Percentiles rank a stretch among this genome's conserved stretches.
These are phyloP conservation scores for Anorthoa munda DNA, from an alignment of 2,888 invertebrate species.

Conservation along the genomic window DNA sequence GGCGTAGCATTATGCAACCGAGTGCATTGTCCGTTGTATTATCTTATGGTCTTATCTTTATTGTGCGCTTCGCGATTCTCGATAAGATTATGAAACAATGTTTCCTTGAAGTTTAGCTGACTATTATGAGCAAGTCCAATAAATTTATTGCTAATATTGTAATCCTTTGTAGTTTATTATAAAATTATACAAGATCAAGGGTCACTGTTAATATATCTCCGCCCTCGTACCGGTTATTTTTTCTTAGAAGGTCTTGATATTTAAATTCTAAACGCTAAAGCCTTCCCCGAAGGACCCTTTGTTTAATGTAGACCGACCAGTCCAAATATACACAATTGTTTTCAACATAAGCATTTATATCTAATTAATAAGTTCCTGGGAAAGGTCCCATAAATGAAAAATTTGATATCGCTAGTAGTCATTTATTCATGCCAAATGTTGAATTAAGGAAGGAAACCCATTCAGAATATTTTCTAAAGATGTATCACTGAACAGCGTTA, in stretches of 20 bases:
- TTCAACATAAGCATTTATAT: background rate
- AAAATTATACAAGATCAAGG: slow-evolving; percentile 4
- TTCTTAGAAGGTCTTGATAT: slow-evolving; percentile 26
- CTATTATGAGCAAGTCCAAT: slow-evolving; percentile 40
- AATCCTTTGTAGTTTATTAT: slow-evolving; percentile 7
- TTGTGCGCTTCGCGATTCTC: slow-evolving; percentile 64
- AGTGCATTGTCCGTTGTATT: slow-evolving; percentile 73
- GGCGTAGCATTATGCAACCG: slow-evolving; percentile 71
- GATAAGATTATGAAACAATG: slow-evolving; percentile 72
- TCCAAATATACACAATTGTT: background rate
- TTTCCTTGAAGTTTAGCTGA: slow-evolving; percentile 60
- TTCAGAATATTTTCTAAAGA: background rate
- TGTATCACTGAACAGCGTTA: background rate
- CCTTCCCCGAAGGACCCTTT: slow-evolving; percentile 33
- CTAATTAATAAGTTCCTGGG: background rate
- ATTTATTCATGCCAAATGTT: background rate
- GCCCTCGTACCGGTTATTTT: background rate
- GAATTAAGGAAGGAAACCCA: background rate
- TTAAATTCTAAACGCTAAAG: background rate
- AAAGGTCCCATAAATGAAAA: slow-evolving; percentile 6
- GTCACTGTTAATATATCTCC: background rate
- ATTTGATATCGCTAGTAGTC: background rate
- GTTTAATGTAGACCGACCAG: background rate
- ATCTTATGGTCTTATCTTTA: slow-evolving; percentile 70
- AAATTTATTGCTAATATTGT: slow-evolving; percentile 31